phyloP scores from a whole-genome alignment of 2,113 vertebrate species.

The Cnemophilus loriae region DNA sequence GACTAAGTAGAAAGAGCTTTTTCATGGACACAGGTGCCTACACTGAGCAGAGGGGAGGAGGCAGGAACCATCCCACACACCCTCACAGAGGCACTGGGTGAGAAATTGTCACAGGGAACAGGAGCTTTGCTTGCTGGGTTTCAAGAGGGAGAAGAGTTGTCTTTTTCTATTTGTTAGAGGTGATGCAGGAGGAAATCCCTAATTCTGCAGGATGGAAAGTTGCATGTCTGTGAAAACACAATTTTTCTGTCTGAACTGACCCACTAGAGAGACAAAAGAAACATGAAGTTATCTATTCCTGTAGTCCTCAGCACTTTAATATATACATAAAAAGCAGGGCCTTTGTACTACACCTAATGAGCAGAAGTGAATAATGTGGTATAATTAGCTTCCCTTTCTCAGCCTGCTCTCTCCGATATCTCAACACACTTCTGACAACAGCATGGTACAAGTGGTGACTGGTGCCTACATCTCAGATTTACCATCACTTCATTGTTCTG shows the following conservation, averaged over 20 bases:
- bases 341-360: conserved; percentile 59
- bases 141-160: neutral
- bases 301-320: conserved; percentile 23
- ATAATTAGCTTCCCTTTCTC: conserved; percentile 65
- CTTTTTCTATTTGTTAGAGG: neutral
- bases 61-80: neutral
- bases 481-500: conserved; percentile 41
- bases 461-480: conserved; percentile 48
- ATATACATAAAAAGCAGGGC: conserved; percentile 49
- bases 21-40: neutral
- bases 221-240: neutral
- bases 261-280: conserved; percentile 45
- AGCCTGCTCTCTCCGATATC: conserved; percentile 34
- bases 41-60: neutral
- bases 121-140: neutral
- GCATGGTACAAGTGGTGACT: conserved; percentile 44
- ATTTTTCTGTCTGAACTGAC: conserved; percentile 7
- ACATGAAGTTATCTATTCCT: conserved; percentile 32
- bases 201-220: neutral
- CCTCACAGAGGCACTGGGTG: neutral
- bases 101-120: neutral
- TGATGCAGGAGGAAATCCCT: neutral
- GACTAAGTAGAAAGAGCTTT: neutral
- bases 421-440: conserved; percentile 58
- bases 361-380: conserved; percentile 57